Base-by-base conservation (phyloP, 2,797 vertebrate genomes). In the Echeneis naucrates region DNA sequence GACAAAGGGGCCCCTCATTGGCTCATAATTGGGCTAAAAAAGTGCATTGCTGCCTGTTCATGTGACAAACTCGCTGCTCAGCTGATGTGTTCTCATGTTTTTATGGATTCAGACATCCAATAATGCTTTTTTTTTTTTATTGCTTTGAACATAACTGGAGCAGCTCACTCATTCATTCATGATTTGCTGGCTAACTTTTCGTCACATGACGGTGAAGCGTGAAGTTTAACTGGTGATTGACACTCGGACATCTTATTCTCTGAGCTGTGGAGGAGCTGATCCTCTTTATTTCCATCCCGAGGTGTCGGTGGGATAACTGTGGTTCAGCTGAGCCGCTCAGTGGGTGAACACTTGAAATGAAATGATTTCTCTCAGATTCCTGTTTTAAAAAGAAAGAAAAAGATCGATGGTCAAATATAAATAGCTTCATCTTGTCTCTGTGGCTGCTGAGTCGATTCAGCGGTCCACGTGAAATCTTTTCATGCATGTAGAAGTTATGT, bases 401-500 rank as follows among this genome's bases (percentile, higher is more conserved):
- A 63, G 61, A 59, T 45, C 51, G 3, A 12, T 17, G 47, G 19
- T 24, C 52, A 40, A 63, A 75, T 19, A 1, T 54, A n/a, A 70
- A 0, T 30, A 30, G 30, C 23, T 19, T 17, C 68, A 17, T 1
- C 33, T 12, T 30, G 12, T 40, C 8, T 6, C 4, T 37, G 32
- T 33, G 2, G 26, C 19, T n/a, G n/a, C n/a, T 44, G 35, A 44
- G 4, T 54, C 11, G 16, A 23, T 57, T 62, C 32, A 1, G 2
- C 21, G 59, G 61, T 73, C 26, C 86, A 82, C 72, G 82, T 90
- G 88, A 85, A 2, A 57, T 60, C 40, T n/a, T 57, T 75, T 77
- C 58, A 69, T 44, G 24, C 75, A 48, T n/a, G 12, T 32, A 63
- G 71, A 78, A 66, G 32, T 6, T 2, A 19, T 9, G 0, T 21